Conservation (phyloP, 2,888 invertebrate species). For the Nemapogon koenigi region DNA sequence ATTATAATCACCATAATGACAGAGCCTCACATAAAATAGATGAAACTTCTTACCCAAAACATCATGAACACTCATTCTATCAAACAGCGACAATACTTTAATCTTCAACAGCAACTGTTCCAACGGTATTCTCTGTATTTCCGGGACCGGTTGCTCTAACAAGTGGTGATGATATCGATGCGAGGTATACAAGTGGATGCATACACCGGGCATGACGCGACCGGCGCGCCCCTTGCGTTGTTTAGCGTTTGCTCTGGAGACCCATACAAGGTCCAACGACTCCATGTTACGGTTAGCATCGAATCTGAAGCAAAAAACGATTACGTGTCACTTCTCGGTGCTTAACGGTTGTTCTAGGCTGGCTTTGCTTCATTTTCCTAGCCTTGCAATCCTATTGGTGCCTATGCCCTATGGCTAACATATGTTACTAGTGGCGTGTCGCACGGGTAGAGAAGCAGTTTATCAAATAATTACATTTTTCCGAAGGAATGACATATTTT, state of each 20-base stretch:
- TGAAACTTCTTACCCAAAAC: conserved; percentile 47
- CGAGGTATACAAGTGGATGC: conserved; percentile 84
- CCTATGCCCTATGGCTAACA: too few species aligned
- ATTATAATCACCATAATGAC: too few species aligned
- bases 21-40: too few species aligned
- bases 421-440: too few species aligned
- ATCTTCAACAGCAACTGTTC: conserved; percentile 81
- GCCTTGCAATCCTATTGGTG: too few species aligned
- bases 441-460: too few species aligned
- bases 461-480: too few species aligned
- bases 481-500: too few species aligned
- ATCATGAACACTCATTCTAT: conserved; percentile 51
- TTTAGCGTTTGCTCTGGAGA: conserved; percentile 87
- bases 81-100: conserved; percentile 68
- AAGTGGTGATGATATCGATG: conserved; percentile 72
- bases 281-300: conserved; percentile 87
- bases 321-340: too few species aligned
- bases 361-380: too few species aligned
- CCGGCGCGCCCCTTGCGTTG: conserved; percentile 93
- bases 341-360: too few species aligned
- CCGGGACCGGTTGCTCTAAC: conserved; percentile 80
- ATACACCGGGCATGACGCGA: conserved; percentile 86
- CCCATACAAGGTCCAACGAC: conserved; percentile 87
- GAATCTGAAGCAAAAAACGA: conserved; percentile 64
- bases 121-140: conserved; percentile 87